A percentile compares a stretch with the other conserved stretches of the same genome.
These are phyloP conservation scores for Leptatherina wallacei DNA, from an alignment of 2,797 vertebrate genomes.

Conservation along the genomic window DNA sequence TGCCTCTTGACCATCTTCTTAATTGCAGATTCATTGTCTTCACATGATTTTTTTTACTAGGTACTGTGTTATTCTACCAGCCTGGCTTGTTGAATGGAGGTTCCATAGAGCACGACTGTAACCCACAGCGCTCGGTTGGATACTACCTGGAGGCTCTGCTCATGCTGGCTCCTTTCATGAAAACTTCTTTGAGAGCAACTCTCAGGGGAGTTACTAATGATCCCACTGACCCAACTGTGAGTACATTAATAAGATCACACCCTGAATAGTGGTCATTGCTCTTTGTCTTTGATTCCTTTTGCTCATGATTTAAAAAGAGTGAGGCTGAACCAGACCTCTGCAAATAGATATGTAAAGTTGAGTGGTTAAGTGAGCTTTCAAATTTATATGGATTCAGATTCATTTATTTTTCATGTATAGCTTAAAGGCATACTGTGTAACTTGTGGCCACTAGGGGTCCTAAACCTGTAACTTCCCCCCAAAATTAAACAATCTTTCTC, in stretches of 20 bases:
- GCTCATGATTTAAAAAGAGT: constrained; percentile 1
- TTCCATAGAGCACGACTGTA: constrained; percentile 92
- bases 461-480: too few species aligned
- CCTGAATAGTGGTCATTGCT: too few species aligned
- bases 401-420: background rate
- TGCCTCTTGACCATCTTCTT: background rate
- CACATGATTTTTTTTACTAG: constrained; percentile 64
- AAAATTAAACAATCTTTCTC: too few species aligned
- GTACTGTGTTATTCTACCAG: constrained; percentile 92
- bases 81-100: constrained; percentile 93
- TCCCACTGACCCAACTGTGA: constrained; percentile 92
- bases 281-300: background rate
- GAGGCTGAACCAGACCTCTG: background rate
- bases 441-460: too few species aligned
- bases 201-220: constrained; percentile 94
- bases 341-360: background rate
- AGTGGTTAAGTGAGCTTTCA: background rate
- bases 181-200: constrained; percentile 88
- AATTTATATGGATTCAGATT: background rate
- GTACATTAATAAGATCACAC: constrained; percentile 37
- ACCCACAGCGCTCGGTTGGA: constrained; percentile 88
- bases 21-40: background rate
- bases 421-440: too few species aligned
- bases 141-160: constrained; percentile 95
- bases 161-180: constrained; percentile 96